A percentile compares a stretch with the other conserved stretches of the same genome.
Evolutionary conservation across 2,797 vertebrate species (phyloP).

Genomic region (Sarcoramphus papa): DNA sequence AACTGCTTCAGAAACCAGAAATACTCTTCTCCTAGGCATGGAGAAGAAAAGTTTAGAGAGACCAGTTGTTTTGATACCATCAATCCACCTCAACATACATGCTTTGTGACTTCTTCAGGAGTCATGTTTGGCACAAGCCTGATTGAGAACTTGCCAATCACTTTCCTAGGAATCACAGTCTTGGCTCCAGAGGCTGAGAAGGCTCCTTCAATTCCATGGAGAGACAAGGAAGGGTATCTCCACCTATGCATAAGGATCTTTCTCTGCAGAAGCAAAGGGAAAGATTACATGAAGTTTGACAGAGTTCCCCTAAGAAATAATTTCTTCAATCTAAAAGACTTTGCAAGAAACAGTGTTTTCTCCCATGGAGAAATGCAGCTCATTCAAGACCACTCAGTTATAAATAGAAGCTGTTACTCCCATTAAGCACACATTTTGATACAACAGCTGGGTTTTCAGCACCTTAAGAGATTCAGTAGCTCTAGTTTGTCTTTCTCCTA

Average conservation of each 20-base stretch:
- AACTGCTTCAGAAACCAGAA: background rate
- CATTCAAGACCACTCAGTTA: background rate
- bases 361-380: background rate
- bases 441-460: background rate
- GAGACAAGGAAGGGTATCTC: conserved; percentile 92
- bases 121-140: conserved; percentile 94
- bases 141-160: conserved; percentile 96
- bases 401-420: background rate
- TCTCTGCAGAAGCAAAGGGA: conserved; percentile 72
- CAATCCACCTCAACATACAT: conserved; percentile 70
- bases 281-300: background rate
- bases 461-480: background rate
- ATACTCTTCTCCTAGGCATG: background rate
- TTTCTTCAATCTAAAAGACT: background rate
- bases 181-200: conserved; percentile 89
- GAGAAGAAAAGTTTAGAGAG: background rate
- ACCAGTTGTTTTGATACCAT: background rate
- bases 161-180: conserved; percentile 94
- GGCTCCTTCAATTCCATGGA: conserved; percentile 96
- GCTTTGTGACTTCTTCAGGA: conserved; percentile 84
- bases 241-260: conserved; percentile 93
- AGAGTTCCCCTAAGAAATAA: background rate
- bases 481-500: background rate
- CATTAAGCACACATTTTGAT: background rate
- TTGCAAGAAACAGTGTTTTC: background rate